These are phyloP conservation scores for Dyspetes luteomarginatus DNA, from an alignment of 2,888 invertebrate genomes.

Conservation along the genomic window DNA sequence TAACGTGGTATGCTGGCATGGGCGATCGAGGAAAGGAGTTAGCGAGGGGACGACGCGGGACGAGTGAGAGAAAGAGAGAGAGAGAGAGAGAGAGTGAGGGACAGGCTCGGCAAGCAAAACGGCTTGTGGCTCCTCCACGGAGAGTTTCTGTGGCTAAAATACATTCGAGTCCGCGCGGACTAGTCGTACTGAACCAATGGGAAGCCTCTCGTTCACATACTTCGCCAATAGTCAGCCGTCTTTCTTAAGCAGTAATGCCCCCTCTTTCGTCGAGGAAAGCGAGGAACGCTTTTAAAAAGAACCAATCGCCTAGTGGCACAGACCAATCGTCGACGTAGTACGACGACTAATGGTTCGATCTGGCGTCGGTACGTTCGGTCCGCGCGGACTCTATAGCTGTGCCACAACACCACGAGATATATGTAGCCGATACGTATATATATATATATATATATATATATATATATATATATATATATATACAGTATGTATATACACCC, in stretches of 20 bases:
- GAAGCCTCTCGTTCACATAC: slow-evolving; percentile 64
- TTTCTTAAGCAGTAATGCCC: slow-evolving; percentile 75
- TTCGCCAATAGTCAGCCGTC: slow-evolving; percentile 72
- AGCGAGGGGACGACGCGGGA: neutral
- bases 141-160: slow-evolving; percentile 42
- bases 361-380: slow-evolving; percentile 71
- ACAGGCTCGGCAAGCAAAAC: no score
- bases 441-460: neutral
- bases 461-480: slow-evolving; percentile 21
- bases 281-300: slow-evolving; percentile 75
- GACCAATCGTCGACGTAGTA: slow-evolving; percentile 68
- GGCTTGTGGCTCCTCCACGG: slow-evolving; percentile 54
- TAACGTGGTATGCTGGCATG: slow-evolving; percentile 55
- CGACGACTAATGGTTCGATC: neutral
- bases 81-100: slow-evolving; percentile 62
- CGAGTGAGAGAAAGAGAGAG: slow-evolving; percentile 58
- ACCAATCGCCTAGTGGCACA: slow-evolving; percentile 71
- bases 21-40: slow-evolving; percentile 33
- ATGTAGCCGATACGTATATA: neutral
- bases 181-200: slow-evolving; percentile 36
- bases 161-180: slow-evolving; percentile 69
- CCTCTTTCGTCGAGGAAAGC: slow-evolving; percentile 69
- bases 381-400: slow-evolving; percentile 74
- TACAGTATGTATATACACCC: slow-evolving; percentile 2
- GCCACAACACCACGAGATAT: slow-evolving; percentile 13